phyloP scores from a whole-genome alignment of 2,888 invertebrate genomes.

The Megalurothrips usitatus region DNA sequence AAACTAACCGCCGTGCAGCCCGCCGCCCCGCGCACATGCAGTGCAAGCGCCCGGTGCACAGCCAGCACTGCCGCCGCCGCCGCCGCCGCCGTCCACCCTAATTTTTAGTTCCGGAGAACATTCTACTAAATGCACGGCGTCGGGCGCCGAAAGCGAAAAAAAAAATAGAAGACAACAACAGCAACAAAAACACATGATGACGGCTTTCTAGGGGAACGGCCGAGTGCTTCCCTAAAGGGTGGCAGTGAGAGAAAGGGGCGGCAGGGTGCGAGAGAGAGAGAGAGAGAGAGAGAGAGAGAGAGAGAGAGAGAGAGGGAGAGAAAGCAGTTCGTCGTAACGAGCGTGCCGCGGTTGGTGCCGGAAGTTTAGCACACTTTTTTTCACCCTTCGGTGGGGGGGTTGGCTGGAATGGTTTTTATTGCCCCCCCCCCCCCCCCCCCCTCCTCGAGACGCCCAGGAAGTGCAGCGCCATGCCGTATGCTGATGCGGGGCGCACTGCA shows the following conservation, averaged over 20 bases:
- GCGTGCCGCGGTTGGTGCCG: conserved; percentile 2
- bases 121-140: not conserved
- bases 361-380: conserved; percentile 5
- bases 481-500: not conserved
- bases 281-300: conserved; percentile 11
- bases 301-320: conserved; percentile 4
- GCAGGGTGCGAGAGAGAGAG: not conserved
- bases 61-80: too few relatives aligned
- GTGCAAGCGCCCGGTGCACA: too few relatives aligned
- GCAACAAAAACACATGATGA: too few relatives aligned
- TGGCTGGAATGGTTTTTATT: not conserved
- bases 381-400: not conserved
- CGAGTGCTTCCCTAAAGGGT: too few relatives aligned
- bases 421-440: not conserved
- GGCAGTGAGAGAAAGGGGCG: not conserved
- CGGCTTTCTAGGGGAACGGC: too few relatives aligned
- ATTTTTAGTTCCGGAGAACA: not conserved
- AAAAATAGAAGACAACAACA: not conserved
- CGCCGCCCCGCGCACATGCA: not conserved
- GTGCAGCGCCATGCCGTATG: not conserved
- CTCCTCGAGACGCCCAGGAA: not conserved
- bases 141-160: not conserved
- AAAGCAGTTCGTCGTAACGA: not conserved
- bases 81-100: too few relatives aligned
- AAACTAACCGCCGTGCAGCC: not conserved